Base-by-base conservation (phyloP, 2,797 vertebrate species). In the Muscicapa striata region DNA sequence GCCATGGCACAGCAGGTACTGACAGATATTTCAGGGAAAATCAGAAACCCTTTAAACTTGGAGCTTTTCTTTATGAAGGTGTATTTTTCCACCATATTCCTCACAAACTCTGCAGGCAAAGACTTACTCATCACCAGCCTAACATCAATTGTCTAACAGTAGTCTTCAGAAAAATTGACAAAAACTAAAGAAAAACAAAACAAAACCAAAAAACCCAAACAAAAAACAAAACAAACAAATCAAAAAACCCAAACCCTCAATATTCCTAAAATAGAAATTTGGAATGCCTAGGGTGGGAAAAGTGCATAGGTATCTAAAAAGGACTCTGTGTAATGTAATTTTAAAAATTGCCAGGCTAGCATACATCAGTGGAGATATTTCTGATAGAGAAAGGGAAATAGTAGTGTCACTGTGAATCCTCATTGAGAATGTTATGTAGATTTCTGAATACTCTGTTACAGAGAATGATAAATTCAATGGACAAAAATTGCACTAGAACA, bases 1-100 rank as follows among this genome's bases (percentile, higher is more conserved):
- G 99, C 99, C 32, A 99, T 99, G 99, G 99, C 99, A 24, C 99
- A 99, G 77, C 99, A 99, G 99, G 99, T 99, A 97, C 95, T 63
- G 73, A 55, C 27, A 22, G 34, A 48, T 4, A 2, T 74, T 87
- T 63, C 32, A 23, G 46, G 51, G 54, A 10, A 88, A 57, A 36
- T 27, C 48, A 49, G 52, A 89, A 86, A 43, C 36, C 18, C 61
- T 93, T 77, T 24, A 40, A 75, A 59, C 21, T 27, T 36, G 14
- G 13, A 36, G 23, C 11, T 89, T 92, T 77, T 93, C 49, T 67
- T 45, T 58, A n/a, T 18, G 7, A 84, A 93, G 38, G 11, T 74
- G 23, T 14, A 9, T 54, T 38, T 80, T 77, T 70, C 58, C 22
- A 26, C n/a, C 8, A 20, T 26, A 19, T 92, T 95, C 41, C 27